phyloP scores from a whole-genome alignment of 2,797 vertebrate species.

The Lacerta viridis region DNA sequence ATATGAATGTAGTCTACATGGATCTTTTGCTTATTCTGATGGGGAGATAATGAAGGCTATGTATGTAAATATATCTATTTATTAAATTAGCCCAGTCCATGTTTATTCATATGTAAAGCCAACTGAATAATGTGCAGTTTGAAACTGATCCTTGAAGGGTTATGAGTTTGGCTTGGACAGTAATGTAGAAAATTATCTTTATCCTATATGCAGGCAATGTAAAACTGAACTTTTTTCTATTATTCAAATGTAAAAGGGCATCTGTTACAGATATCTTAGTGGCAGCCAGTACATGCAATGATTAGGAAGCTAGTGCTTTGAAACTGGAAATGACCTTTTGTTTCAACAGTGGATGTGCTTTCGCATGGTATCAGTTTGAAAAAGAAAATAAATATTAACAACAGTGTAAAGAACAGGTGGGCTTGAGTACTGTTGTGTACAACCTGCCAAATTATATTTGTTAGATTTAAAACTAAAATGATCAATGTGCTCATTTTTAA shows the following conservation, averaged over 20 bases:
- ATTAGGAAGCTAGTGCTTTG: neutral
- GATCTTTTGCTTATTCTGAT: conserved; percentile 68
- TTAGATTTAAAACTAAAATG: conserved; percentile 3
- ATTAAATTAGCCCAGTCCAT: neutral
- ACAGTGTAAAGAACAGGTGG: neutral
- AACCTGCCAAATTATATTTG: neutral
- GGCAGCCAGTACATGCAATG: neutral
- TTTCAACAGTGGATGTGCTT: neutral
- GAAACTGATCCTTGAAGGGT: neutral
- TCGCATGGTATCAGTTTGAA: neutral
- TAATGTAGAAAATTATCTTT: neutral
- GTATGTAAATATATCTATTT: conserved; percentile 72
- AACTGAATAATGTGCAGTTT: neutral
- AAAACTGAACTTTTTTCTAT: neutral
- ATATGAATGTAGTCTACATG: conserved; percentile 67
- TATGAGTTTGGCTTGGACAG: neutral
- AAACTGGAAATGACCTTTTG: neutral
- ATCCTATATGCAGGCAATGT: neutral
- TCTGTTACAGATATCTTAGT: neutral
- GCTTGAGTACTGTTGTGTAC: neutral
- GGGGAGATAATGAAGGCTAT: conserved; percentile 74
- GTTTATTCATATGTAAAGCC: neutral
- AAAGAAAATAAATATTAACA: neutral
- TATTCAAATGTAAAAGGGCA: neutral
- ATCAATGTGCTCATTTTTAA: neutral